Evolutionary conservation across 2,113 vertebrate species (phyloP), one percentile per base, ranked within the genome.

Genomic region (Thalassarche chlororhynchos): DNA sequence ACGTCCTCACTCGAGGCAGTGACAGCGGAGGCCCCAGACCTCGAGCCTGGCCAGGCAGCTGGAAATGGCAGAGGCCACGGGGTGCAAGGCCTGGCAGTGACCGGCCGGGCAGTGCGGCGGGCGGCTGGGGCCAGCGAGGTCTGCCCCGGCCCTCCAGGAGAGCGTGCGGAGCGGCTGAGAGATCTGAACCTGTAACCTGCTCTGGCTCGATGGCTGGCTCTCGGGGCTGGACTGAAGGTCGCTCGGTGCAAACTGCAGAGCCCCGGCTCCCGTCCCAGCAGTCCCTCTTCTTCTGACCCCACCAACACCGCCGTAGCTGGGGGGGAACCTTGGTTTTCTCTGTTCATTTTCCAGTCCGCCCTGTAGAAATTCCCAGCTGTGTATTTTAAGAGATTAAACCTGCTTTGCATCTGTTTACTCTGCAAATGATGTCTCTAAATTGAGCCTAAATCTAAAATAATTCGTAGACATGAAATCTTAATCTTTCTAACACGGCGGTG

Each of bases 401-500:
- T 86, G 82, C 79, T 94, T 90, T 84, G 64, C 90, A 66, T 92
- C 92, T 94, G 88, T 93, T 94, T 93, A 32, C 75, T 77, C n/a
- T 81, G 79, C 68, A 70, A 68, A 58, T 70, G 65, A 51, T 85
- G 79, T 49, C 95, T 88, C 72, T 78, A 78, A 96, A 95, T 94
- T 81, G 89, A 95, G 36, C 34, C 83, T 95, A 92, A 96, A 90
- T 89, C 92, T 68, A 32, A 84, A 96, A 87, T 94, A 95, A 97
- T 95, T 94, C 66, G 14, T 54, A 51, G 72, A 92, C 93, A 82
- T 92, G 46, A 81, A 87, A 82, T 86, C 57, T 84, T 96, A 93
- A 89, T 96, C 79, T 96, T 47, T 42, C 76, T 55, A 84, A 84
- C 46, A 13, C 0, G 1, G 57, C 0, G 0, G 8, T 52, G 75